Percentiles rank a stretch among this genome's conserved stretches.
Conservation (phyloP, 2,113 vertebrate genomes). For the Passer montanus region DNA sequence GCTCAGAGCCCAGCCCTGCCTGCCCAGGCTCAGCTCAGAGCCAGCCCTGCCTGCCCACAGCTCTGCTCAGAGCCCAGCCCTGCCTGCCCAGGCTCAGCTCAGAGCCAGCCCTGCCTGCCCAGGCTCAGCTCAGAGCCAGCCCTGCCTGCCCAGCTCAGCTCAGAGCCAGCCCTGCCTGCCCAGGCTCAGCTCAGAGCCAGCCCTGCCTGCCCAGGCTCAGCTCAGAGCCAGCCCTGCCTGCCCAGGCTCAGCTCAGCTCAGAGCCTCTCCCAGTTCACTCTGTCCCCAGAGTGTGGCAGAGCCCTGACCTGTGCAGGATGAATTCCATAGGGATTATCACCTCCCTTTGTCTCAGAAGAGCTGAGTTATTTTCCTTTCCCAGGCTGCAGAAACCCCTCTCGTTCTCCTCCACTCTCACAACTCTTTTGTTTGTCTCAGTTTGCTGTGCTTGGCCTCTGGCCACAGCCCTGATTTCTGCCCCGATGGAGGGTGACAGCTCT, state of each 20-base stretch:
- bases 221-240: neutral
- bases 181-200: neutral
- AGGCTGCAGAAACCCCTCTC: neutral
- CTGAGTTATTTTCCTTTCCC: neutral
- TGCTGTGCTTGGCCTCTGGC: slow-evolving; percentile 35
- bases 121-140: neutral
- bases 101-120: neutral
- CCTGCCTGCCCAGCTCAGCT: neutral
- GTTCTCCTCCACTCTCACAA: neutral
- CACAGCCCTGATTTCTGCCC: slow-evolving; percentile 8
- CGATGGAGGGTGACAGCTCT: slow-evolving; percentile 12
- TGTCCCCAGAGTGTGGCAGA: neutral
- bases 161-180: neutral
- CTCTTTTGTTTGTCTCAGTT: slow-evolving; percentile 17
- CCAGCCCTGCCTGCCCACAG: neutral
- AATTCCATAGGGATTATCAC: neutral
- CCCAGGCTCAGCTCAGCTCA: neutral
- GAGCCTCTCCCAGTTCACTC: neutral
- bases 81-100: neutral
- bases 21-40: neutral
- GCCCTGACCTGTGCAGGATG: neutral
- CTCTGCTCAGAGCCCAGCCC: neutral
- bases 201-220: neutral
- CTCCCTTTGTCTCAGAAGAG: neutral
- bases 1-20: neutral